Percentiles rank a stretch among this genome's conserved stretches.
Evolutionary conservation across 1,140 invertebrate genomes (phyloP).

Genomic region (Orius insidiosus): DNA sequence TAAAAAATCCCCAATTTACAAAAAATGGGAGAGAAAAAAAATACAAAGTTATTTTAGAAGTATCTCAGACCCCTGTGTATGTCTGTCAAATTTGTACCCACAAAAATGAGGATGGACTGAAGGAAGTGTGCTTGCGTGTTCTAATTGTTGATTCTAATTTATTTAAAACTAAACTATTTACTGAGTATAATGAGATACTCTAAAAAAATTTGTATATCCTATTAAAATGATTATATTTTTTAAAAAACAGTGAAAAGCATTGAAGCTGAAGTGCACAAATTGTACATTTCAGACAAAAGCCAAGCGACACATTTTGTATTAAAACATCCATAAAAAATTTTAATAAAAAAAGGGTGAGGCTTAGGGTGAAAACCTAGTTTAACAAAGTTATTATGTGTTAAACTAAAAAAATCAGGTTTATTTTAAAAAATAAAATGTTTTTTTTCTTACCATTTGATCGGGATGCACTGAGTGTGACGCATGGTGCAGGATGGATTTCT

Average conservation of each 20-base stretch:
- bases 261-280: too few species aligned
- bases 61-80: not conserved
- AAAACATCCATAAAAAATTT: too few species aligned
- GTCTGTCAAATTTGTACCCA: not conserved
- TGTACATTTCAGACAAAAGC: too few species aligned
- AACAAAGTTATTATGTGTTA: not conserved
- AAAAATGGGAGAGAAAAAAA: conserved; percentile 8
- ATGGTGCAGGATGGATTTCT: conserved; percentile 82
- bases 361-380: too few species aligned
- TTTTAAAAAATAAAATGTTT: not conserved
- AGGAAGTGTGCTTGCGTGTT: not conserved
- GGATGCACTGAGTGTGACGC: conserved; percentile 44
- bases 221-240: too few species aligned
- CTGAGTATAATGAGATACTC: not conserved
- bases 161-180: conserved; percentile 1
- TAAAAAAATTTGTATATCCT: not conserved
- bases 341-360: too few species aligned
- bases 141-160: not conserved
- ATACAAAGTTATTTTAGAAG: conserved; percentile 4
- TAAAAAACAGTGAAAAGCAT: too few species aligned
- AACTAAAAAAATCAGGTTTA: not conserved
- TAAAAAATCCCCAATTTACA: not conserved
- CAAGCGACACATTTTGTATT: too few species aligned
- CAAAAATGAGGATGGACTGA: not conserved
- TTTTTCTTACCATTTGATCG: conserved; percentile 21